Conservation (phyloP, 2,888 invertebrate species). For the Leptothorax acervorum region DNA sequence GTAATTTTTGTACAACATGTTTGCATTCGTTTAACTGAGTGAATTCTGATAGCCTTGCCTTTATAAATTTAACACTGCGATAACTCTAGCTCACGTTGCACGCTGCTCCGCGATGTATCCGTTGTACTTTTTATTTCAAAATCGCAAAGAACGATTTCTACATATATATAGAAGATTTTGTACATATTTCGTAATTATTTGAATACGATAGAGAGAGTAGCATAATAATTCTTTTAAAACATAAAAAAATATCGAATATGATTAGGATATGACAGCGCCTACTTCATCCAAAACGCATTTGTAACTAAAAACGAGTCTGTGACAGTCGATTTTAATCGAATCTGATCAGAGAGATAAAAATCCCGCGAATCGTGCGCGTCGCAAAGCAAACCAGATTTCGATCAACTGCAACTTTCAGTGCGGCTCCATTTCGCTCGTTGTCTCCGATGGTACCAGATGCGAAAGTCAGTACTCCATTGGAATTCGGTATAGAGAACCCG, state of each 20-base stretch:
- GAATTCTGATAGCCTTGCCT: slow-evolving; percentile 28
- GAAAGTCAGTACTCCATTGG: background rate
- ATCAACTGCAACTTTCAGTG: slow-evolving; percentile 3
- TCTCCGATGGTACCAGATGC: background rate
- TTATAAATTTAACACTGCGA: slow-evolving; percentile 15
- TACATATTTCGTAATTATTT: background rate
- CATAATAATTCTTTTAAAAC: background rate
- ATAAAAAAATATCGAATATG: background rate
- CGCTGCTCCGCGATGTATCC: background rate
- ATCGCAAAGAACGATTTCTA: background rate
- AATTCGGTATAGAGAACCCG: background rate
- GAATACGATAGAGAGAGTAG: background rate
- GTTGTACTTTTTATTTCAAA: background rate
- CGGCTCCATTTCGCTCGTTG: background rate
- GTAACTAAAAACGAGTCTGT: background rate
- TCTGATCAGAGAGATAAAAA: background rate
- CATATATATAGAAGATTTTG: background rate
- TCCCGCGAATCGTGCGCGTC: background rate
- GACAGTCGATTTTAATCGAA: slow-evolving; percentile 16
- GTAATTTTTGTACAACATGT: slow-evolving; percentile 22
- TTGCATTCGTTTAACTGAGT: background rate
- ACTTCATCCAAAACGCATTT: background rate
- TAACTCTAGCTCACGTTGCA: background rate
- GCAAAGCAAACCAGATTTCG: background rate
- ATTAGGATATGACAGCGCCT: background rate